phyloP scores from a whole-genome alignment of 1,140 invertebrate species.

The Goniozus legneri region DNA sequence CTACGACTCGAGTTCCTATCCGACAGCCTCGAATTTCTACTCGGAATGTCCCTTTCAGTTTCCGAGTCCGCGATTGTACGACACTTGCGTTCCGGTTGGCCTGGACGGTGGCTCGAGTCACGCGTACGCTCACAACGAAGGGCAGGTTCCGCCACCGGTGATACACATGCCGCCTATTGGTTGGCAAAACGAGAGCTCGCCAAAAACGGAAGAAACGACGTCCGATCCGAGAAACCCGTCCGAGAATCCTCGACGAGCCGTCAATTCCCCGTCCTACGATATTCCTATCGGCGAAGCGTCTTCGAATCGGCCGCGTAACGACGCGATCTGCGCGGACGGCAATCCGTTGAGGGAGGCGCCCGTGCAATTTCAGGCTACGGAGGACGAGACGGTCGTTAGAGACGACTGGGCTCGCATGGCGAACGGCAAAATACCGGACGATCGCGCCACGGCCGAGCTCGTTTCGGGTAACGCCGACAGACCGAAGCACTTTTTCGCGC shows the following conservation, averaged over 20 bases:
- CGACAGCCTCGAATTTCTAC: constrained; percentile 21
- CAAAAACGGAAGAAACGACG: too few species aligned
- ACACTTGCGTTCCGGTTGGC: too few species aligned
- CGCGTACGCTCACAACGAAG: constrained; percentile 7
- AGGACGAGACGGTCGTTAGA: neutral
- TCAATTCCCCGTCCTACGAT: too few species aligned
- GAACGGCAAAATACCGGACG: too few species aligned
- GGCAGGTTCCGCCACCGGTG: constrained; percentile 12
- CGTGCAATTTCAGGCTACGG: neutral
- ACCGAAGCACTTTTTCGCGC: constrained; percentile 53
- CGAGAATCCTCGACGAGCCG: too few species aligned
- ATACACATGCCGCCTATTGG: constrained; percentile 20
- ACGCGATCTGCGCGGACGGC: too few species aligned
- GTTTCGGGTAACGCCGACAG: constrained; percentile 7
- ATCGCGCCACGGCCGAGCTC: too few species aligned
- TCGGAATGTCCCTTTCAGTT: constrained; percentile 39
- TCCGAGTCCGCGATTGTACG: constrained; percentile 30
- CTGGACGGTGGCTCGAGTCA: too few species aligned
- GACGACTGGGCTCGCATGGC: too few species aligned
- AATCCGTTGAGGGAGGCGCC: neutral
- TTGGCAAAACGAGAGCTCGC: constrained; percentile 28
- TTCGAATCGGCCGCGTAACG: too few species aligned
- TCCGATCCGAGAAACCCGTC: too few species aligned
- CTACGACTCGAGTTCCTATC: constrained; percentile 14
- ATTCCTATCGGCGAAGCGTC: too few species aligned